phyloP scores from a whole-genome alignment of 2,113 vertebrate genomes.

The Aegithalos caudatus region DNA sequence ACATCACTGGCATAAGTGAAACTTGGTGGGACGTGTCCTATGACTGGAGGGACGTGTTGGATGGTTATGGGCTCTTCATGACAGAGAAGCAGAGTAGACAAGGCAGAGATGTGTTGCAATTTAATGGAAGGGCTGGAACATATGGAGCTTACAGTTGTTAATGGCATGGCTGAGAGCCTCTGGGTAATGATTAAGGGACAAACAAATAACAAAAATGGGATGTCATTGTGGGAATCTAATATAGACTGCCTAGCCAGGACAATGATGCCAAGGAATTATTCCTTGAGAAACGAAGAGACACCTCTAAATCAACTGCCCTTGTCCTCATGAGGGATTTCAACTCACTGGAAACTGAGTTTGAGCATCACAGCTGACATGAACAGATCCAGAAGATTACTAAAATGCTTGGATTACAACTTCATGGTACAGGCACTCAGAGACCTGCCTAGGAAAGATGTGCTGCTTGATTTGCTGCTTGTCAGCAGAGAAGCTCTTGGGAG shows the following conservation, averaged over 20 bases:
- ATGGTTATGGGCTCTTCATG: not conserved
- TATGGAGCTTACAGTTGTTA: not conserved
- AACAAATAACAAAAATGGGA: rapidly evolving
- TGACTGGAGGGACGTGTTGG: not conserved
- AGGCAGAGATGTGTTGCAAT: not conserved
- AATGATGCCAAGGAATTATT: not conserved
- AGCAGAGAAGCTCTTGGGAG: not conserved
- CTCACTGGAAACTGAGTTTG: not conserved
- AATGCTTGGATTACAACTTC: not conserved
- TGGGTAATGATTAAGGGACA: not conserved
- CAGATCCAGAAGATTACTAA: not conserved
- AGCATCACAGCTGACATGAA: not conserved
- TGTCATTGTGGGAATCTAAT: not conserved
- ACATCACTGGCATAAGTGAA: not conserved
- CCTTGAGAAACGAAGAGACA: not conserved
- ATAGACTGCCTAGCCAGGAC: rapidly evolving
- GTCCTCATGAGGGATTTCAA: not conserved
- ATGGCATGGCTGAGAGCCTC: not conserved
- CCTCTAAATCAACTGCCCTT: not conserved
- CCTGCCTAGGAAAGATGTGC: not conserved
- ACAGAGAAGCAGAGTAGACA: not conserved
- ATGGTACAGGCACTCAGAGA: not conserved
- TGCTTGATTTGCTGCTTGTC: not conserved
- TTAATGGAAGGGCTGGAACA: not conserved
- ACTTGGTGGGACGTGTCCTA: not conserved